Evolutionary conservation across 2,888 invertebrate genomes (phyloP), one percentile per base, ranked within the genome.

Genomic region (Phortica okadai): DNA sequence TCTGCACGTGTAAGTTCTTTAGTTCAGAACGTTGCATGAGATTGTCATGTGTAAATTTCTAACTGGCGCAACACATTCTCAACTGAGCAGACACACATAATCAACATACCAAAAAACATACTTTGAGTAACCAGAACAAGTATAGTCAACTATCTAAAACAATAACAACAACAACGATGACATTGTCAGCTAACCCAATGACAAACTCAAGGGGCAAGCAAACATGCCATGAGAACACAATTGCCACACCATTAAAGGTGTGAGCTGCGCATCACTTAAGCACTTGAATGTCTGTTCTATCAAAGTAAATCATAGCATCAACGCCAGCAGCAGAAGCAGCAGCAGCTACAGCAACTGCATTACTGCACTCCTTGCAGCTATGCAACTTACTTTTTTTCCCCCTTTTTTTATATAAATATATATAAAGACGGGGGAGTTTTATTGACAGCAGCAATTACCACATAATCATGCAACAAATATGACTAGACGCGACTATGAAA

Each of bases 361-460:
- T 25, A 59, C 59, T 59, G 7, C n/a, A 59, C 59, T 59, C 59
- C 59, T n/a, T 59, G 59, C 21, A 59, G 14, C 74, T 25, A 73
- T 64, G 58, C 73, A 25, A 41, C 41, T 25, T 76, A 25, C 73
- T 73, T 41, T 14, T 73, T 64, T 73, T 59, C 72, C 21, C 56
- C 11, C 74, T 78, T 64, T 76, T 45, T 66, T 8, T 73, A 69
- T 74, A 74, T 74, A 50, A 70, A 80, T 75, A 54, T 75, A 81
- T 83, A 81, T 86, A 82, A 88, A 88, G 83, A 88, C 87, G 90
- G 88, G 90, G 90, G 89, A 89, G 89, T 89, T 90, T 89, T 90
- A 89, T 89, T 90, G 89, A 90, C 89, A 89, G 89, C 89, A 90
- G 88, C 89, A 90, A 89, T 89, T 89, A 89, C 86, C 86, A 86